Conservation (phyloP, 2,797 vertebrate genomes). For the Schizopygopsis pylzovi region DNA sequence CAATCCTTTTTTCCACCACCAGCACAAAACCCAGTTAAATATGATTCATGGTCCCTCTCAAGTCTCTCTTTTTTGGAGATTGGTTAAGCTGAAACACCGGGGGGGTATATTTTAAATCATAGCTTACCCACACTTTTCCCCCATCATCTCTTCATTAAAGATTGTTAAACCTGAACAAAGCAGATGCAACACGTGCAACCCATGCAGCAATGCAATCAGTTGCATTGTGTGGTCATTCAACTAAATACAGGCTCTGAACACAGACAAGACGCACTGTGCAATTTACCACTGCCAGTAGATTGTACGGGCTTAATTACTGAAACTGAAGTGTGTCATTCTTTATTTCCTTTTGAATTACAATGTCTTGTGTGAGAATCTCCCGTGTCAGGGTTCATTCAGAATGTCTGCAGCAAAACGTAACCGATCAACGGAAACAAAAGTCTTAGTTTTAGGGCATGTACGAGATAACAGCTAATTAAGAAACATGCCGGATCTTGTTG, state of each 20-base stretch:
- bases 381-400: constrained; percentile 26
- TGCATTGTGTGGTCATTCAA: background rate
- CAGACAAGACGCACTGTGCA: background rate
- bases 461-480: constrained; percentile 70
- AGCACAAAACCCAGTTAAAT: constrained; percentile 61
- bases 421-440: constrained; percentile 54
- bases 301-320: constrained; percentile 40
- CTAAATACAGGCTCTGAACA: constrained; percentile 15
- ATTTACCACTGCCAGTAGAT: background rate
- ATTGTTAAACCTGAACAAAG: background rate
- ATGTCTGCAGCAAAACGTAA: constrained; percentile 19
- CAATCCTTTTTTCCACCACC: constrained; percentile 17
- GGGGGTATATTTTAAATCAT: background rate
- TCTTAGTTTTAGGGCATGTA: constrained; percentile 65
- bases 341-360: constrained; percentile 44
- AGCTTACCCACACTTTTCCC: background rate
- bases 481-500: constrained; percentile 57
- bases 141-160: background rate
- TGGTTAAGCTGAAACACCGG: background rate
- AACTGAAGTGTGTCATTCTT: constrained; percentile 33
- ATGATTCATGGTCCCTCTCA: constrained; percentile 64
- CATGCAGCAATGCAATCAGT: background rate
- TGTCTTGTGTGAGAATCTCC: constrained; percentile 6
- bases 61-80: constrained; percentile 55
- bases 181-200: background rate